Conservation (phyloP, 2,888 invertebrate genomes). For the Ennomos fuscantarius region DNA sequence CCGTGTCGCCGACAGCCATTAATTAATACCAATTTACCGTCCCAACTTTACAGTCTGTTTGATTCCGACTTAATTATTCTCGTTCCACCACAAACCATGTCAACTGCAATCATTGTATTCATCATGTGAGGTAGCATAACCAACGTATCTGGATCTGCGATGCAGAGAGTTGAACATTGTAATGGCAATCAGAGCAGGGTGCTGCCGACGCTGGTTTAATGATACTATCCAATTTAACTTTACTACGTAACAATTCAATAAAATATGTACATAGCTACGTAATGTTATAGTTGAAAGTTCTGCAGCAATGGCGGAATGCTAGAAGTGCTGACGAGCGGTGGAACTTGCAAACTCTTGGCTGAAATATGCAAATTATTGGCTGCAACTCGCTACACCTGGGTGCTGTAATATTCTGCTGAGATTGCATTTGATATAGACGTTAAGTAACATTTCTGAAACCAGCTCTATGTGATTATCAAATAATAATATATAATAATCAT, state of each 20-base stretch:
- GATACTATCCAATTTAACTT: conserved; percentile 25
- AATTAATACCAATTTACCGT: conserved; percentile 47
- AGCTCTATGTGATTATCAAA: conserved; percentile 13
- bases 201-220: conserved; percentile 16
- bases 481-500: too few species aligned
- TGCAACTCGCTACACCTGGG: conserved; percentile 42
- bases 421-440: conserved; percentile 44
- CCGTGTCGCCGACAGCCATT: conserved; percentile 27
- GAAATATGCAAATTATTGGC: conserved; percentile 42
- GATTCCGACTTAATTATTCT: conserved; percentile 55
- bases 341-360: conserved; percentile 46
- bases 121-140: conserved; percentile 41
- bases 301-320: conserved; percentile 16
- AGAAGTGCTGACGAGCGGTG: conserved; percentile 26
- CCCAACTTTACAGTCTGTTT: conserved; percentile 45
- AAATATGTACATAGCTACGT: conserved; percentile 24
- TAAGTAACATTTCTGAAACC: conserved; percentile 25
- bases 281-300: conserved; percentile 24
- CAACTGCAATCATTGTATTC: conserved; percentile 59
- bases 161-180: conserved; percentile 4
- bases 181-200: conserved; percentile 2
- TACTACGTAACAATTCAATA: conserved; percentile 16
- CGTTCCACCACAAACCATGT: conserved; percentile 54
- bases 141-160: conserved; percentile 38
- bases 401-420: conserved; percentile 23